Evolutionary conservation across 2,888 invertebrate species (phyloP), one percentile per base, ranked within the genome.

Genomic region (Yponomeuta plumbellus): DNA sequence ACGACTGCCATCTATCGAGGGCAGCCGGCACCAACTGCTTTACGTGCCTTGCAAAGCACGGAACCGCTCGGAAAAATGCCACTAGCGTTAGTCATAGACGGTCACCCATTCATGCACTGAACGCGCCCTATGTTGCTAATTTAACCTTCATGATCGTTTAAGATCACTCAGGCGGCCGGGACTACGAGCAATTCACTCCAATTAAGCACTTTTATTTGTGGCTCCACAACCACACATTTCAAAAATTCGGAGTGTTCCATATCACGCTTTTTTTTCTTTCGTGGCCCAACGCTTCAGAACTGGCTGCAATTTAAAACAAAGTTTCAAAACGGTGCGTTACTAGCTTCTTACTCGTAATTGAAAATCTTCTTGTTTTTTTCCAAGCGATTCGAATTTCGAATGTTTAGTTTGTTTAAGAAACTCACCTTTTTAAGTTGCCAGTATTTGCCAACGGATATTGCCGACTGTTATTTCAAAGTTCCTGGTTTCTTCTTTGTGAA

Each of bases 321-420:
- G 81, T 85, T 84, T 76, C 70, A 77, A 83, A 83, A 52, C 44
- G 44, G 81, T 82, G 80, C 79, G 79, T 79, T 78, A 75, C 79
- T 76, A 78, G 80, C 76, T 77, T 80, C 80, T 84, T 86, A n/a
- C n/a, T n/a, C n/a, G n/a, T n/a, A 85, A 86, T 85, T 86, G 86
- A 86, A 86, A 86, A 52, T 52, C 44, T 13, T 17, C 44, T 52
- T 52, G 17, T 13, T 0, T 52, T 52, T 52, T 52, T 52, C 17
- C 13, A 3, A 4, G 11, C 22, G 22, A 21, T 59, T 59, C 59
- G 59, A 59, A 59, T 59, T 59, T 59, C 22, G 22, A 22, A 23
- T 59, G 59, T 59, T 59, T 21, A 21, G 22, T 11, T 21, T 59
- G 21, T 21, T 59, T 21, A 59, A 59, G 23, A 22, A 22, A 59